Conservation (phyloP, 2,888 invertebrate genomes). For the Lasioglossum vierecki region DNA sequence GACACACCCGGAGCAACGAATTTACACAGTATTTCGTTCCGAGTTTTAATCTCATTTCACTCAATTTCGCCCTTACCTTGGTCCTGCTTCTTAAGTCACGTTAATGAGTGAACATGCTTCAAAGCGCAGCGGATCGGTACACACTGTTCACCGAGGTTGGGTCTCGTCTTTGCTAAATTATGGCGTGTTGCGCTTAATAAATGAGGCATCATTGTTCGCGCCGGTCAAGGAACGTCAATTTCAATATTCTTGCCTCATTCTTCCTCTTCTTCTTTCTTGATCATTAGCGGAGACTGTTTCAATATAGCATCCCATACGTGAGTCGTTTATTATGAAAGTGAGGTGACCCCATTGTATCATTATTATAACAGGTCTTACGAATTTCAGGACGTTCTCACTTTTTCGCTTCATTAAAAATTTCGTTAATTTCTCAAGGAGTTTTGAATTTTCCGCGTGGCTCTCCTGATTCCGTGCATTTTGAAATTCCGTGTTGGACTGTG, state of each 20-base stretch:
- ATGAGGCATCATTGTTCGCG: conserved; percentile 30
- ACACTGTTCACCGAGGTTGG: conserved; percentile 19
- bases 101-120: conserved; percentile 64
- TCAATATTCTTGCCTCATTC: too few relatives aligned
- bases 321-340: too few relatives aligned
- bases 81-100: conserved; percentile 59
- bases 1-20: conserved; percentile 60
- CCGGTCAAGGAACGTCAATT: background rate
- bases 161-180: conserved; percentile 29
- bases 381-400: too few relatives aligned
- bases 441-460: too few relatives aligned
- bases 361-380: too few relatives aligned
- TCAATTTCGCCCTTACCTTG: conserved; percentile 61
- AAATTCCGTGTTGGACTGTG: background rate
- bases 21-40: conserved; percentile 67
- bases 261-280: background rate
- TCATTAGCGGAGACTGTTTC: too few relatives aligned
- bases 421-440: too few relatives aligned
- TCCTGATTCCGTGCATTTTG: background rate
- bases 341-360: too few relatives aligned
- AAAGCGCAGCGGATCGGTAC: conserved; percentile 46
- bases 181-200: conserved; percentile 20
- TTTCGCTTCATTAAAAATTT: too few relatives aligned
- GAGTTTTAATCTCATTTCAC: conserved; percentile 68
- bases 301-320: too few relatives aligned